Evolutionary conservation across 37 sponge, comb jelly and placozoan species (phyloP), one percentile per base, ranked within the genome.

Genomic region (Tethya wilhelma): DNA sequence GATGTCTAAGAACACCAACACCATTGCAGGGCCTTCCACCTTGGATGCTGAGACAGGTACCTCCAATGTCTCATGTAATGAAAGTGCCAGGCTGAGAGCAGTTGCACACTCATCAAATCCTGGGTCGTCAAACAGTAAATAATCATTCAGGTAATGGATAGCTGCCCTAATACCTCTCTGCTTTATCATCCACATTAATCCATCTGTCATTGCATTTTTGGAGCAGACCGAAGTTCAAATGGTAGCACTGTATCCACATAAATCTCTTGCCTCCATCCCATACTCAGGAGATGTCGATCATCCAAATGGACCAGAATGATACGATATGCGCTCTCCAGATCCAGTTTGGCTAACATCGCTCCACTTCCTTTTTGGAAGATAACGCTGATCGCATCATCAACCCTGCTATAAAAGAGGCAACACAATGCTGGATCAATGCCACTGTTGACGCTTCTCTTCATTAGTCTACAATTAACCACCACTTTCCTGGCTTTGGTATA

Each of bases 141-240:
- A 80, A 29, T 80, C 70, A 29, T 80, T 71, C 57, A 80, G 39
- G 14, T 80, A 80, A 62, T 80, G 80, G 32, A 78, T 43, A 5
- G 49, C 23, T 2, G 22, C 9, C 19, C 4, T 2, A 8, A 73
- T 36, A 45, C 82, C 82, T 19, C 29, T 19, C 49, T 42, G 44
- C n/a, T 30, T 20, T 25, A 69, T 28, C 23, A 60, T 56, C 82
- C 82, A 82, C 11, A n/a, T 41, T n/a, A 82, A 12, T 14, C 55
- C 74, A 64, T 82, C 74, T 44, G 82, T 74, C 22, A 82, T 26
- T 1, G 66, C 82, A 9, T 73, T 38, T 71, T 80, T 8, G 59
- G 80, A 3, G 80, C 80, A 1, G 80, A 80, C 37, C 59, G 38
- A 12, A 69, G 71, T 6, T 65, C 79, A 28, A 79, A 79, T 3